These are phyloP conservation scores for Tridacna crocea DNA, from an alignment of 2,888 invertebrate species.

Conservation along the genomic window DNA sequence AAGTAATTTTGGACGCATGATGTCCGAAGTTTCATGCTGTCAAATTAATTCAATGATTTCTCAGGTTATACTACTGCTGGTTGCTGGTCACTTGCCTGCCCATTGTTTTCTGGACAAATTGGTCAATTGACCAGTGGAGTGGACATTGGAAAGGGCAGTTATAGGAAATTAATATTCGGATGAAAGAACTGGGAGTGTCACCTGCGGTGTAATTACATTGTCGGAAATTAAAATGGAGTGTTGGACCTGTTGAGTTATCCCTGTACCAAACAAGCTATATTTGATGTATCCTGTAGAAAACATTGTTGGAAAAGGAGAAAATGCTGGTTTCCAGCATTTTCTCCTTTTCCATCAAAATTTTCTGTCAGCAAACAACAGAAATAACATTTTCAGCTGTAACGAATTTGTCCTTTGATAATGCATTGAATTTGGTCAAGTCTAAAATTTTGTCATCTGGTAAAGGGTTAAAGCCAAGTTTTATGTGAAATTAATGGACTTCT, in stretches of 20 bases:
- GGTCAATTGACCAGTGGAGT: conserved; percentile 22
- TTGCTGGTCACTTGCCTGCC: conserved; percentile 1
- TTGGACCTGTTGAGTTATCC: not conserved
- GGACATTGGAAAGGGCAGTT: conserved; percentile 11
- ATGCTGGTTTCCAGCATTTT: not conserved
- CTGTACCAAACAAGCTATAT: too few relatives aligned
- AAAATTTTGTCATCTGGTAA: not conserved
- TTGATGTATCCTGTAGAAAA: not conserved
- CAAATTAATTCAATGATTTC: conserved; percentile 29
- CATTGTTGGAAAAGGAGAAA: not conserved
- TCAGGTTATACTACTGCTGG: conserved; percentile 3
- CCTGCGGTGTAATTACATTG: conserved; percentile 16
- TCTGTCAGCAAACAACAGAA: not conserved
- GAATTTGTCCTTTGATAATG: too few relatives aligned
- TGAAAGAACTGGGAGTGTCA: conserved; percentile 14
- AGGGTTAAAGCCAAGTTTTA: not conserved
- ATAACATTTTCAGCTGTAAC: too few relatives aligned
- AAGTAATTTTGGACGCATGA: conserved; percentile 17
- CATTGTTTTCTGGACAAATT: conserved; percentile 21
- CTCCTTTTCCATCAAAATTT: not conserved
- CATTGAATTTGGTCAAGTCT: too few relatives aligned
- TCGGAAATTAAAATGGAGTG: conserved; percentile 2
- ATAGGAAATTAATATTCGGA: conserved; percentile 23
- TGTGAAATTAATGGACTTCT: conserved; percentile 21
- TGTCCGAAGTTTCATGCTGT: conserved; percentile 11